phyloP scores from a whole-genome alignment of 2,888 invertebrate species.

The Sphaeridia pumilis region DNA sequence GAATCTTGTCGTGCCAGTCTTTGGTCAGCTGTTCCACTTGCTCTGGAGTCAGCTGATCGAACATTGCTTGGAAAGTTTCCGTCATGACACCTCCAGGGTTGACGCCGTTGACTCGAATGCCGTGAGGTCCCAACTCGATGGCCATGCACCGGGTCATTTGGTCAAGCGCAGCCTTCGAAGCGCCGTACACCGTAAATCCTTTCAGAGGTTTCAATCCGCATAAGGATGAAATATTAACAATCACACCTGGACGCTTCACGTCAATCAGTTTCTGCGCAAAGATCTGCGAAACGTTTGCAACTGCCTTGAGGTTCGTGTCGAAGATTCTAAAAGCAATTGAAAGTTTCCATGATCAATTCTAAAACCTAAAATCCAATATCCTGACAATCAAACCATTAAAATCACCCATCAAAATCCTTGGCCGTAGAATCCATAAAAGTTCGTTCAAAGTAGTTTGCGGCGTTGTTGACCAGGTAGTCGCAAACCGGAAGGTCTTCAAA shows the following conservation, averaged over 20 bases:
- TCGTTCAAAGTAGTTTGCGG: constrained; percentile 58
- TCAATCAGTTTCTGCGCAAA: constrained; percentile 40
- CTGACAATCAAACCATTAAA: background rate
- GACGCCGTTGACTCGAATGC: background rate
- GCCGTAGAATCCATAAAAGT: constrained; percentile 57
- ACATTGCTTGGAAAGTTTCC: background rate
- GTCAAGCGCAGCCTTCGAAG: background rate
- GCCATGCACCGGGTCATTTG: background rate
- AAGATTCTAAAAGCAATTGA: constrained; percentile 37
- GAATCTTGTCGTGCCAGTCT: background rate
- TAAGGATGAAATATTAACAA: constrained; percentile 26
- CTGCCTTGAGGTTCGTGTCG: constrained; percentile 69
- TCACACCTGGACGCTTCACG: constrained; percentile 14
- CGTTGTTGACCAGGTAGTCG: constrained; percentile 82
- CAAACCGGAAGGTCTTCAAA: constrained; percentile 51
- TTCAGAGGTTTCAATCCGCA: too few species aligned
- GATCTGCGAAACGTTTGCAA: constrained; percentile 73
- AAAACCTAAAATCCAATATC: background rate
- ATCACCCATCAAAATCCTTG: constrained; percentile 58
- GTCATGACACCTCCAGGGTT: background rate
- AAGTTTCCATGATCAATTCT: background rate
- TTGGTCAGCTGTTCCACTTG: background rate
- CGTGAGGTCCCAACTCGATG: background rate
- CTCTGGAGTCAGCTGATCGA: background rate
- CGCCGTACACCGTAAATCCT: too few species aligned